Percentiles rank a stretch among this genome's conserved stretches.
Conservation (phyloP, 2,113 vertebrate genomes). For the Actinemys pallida region DNA sequence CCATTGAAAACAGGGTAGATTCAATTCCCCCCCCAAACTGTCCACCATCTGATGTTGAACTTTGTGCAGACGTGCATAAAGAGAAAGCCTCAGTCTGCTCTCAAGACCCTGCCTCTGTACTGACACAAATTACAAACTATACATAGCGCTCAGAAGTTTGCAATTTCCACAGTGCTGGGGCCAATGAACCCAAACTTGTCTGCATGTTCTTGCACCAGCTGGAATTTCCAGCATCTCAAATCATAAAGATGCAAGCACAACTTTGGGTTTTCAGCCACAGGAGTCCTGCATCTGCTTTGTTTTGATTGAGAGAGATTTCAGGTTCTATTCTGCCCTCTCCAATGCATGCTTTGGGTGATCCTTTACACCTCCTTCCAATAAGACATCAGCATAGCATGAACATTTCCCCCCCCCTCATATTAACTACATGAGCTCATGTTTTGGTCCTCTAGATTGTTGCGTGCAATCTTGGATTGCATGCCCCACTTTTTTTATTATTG, state of each 20-base stretch:
- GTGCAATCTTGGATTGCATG: neutral
- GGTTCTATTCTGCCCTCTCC: neutral
- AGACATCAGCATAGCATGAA: neutral
- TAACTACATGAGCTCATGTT: neutral
- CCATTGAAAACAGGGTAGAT: neutral
- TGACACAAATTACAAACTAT: neutral
- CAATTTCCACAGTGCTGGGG: neutral
- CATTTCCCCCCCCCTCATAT: fast-evolving
- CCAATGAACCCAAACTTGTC: neutral
- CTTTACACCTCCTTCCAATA: slow-evolving; percentile 16
- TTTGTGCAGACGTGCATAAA: too few relatives aligned
- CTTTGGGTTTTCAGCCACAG: neutral
- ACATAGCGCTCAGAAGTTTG: neutral
- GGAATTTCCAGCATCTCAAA: neutral
- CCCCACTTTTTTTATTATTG: neutral
- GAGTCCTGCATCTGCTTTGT: neutral
- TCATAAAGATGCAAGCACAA: neutral
- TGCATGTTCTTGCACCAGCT: neutral
- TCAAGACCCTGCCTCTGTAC: neutral
- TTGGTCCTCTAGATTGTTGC: neutral
- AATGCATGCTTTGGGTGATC: neutral
- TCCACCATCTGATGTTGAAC: neutral
- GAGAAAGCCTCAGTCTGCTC: neutral
- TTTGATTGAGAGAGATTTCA: neutral
- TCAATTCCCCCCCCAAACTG: neutral